Evolutionary conservation across 2,113 vertebrate species (phyloP).

Genomic region (Tonatia bakeri): DNA sequence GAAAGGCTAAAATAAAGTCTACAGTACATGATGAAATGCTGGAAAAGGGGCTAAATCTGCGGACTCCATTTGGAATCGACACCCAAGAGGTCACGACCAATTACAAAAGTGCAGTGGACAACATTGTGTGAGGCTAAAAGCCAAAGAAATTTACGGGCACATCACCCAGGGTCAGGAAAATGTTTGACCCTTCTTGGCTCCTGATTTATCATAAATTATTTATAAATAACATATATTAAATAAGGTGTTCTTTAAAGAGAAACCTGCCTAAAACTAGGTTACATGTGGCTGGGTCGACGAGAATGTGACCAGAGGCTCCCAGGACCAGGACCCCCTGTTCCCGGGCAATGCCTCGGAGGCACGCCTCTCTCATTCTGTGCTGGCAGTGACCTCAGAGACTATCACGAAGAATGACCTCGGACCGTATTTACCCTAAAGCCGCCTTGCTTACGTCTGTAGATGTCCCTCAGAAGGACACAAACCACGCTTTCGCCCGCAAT

Average conservation of each 20-base stretch:
- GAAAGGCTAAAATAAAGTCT: background rate
- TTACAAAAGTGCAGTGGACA: too few species aligned
- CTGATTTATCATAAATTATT: background rate
- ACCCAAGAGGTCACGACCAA: background rate
- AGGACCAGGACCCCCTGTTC: background rate
- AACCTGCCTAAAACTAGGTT: background rate
- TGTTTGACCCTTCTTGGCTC: background rate
- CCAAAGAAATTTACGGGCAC: background rate
- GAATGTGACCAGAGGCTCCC: background rate
- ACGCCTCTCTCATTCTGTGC: background rate
- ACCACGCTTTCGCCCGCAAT: background rate
- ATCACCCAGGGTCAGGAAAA: background rate
- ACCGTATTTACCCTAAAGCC: background rate
- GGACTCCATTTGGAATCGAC: background rate
- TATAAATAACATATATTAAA: background rate
- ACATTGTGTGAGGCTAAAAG: background rate
- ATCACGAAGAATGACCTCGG: rapidly evolving
- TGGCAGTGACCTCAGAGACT: background rate
- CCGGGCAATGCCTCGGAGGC: background rate
- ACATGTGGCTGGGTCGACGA: background rate
- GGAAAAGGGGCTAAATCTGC: background rate
- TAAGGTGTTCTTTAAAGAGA: background rate
- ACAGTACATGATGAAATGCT: background rate
- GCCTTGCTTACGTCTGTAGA: background rate
- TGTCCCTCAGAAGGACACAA: too few species aligned